These are phyloP conservation scores for human DNA, from an alignment of 2,113 vertebrate genomes.

Conservation along the genomic window DNA sequence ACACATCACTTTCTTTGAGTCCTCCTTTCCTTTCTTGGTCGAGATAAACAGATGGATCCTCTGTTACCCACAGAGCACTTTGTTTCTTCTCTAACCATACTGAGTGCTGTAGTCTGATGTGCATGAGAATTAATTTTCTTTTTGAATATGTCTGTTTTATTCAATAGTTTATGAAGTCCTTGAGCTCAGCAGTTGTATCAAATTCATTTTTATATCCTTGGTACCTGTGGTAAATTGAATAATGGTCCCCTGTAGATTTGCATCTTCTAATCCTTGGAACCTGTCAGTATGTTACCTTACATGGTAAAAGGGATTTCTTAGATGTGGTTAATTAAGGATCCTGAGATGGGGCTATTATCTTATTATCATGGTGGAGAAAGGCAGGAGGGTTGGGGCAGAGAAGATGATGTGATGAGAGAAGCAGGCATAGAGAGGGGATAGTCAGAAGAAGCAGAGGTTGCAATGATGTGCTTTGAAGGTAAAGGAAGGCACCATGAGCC, in stretches of 20 bases:
- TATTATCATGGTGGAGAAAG: not conserved
- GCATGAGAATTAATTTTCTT: not conserved
- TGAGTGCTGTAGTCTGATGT: not conserved
- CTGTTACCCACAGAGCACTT: not conserved
- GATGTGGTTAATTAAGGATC: not conserved
- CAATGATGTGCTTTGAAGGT: not conserved
- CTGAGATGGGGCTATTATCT: not conserved
- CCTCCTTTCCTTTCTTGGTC: not conserved
- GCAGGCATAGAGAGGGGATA: not conserved
- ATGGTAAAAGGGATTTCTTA: not conserved
- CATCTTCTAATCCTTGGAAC: not conserved
- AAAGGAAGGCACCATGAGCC: not conserved
- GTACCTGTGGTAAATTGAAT: not conserved
- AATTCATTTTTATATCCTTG: not conserved
- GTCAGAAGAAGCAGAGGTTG: not conserved
- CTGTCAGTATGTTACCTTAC: not conserved
- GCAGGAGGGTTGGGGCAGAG: not conserved
- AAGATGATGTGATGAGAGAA: not conserved
- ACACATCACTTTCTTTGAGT: not conserved
- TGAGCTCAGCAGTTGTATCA: not conserved
- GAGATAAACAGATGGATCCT: not conserved
- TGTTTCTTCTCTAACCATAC: not conserved
- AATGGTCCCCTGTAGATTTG: not conserved
- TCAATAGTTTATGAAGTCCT: not conserved
- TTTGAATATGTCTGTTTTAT: not conserved